Evolutionary conservation across 2,113 vertebrate species (phyloP).

Genomic region (Ageneiosus marmoratus): DNA sequence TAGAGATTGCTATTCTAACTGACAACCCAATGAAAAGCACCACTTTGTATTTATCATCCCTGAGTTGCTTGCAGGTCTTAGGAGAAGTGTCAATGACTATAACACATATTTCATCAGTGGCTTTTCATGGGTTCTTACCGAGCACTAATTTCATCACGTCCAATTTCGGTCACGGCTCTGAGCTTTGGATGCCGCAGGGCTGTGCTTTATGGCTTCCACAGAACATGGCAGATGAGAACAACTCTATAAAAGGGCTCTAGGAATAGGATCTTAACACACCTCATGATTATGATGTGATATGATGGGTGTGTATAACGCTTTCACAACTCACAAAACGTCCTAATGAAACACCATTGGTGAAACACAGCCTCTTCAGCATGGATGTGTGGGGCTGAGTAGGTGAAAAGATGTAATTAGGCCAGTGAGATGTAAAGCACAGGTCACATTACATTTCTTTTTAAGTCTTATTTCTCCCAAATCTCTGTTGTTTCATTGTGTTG

Average conservation of each 20-base stretch:
- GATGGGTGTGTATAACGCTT: slow-evolving; percentile 5
- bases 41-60: not conserved
- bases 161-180: slow-evolving; percentile 37
- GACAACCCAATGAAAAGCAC: not conserved
- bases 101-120: slow-evolving; percentile 34
- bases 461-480: not conserved
- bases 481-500: not conserved
- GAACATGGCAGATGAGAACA: slow-evolving; percentile 27
- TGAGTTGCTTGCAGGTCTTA: not conserved
- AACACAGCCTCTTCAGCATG: slow-evolving; percentile 15
- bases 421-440: slow-evolving; percentile 12
- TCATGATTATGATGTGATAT: slow-evolving; percentile 25
- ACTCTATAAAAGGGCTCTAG: not conserved
- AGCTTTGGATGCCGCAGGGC: slow-evolving; percentile 15
- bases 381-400: slow-evolving; percentile 13
- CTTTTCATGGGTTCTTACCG: slow-evolving; percentile 35
- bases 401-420: slow-evolving; percentile 38
- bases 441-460: not conserved
- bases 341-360: slow-evolving; percentile 8
- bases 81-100: not conserved
- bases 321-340: not conserved
- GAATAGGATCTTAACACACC: slow-evolving; percentile 20
- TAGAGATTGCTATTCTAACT: not conserved
- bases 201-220: slow-evolving; percentile 25
- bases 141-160: slow-evolving; percentile 40